Evolutionary conservation across 2,797 vertebrate species (phyloP), one percentile per base, ranked within the genome.

Genomic region (Dicrostonyx torquatus): DNA sequence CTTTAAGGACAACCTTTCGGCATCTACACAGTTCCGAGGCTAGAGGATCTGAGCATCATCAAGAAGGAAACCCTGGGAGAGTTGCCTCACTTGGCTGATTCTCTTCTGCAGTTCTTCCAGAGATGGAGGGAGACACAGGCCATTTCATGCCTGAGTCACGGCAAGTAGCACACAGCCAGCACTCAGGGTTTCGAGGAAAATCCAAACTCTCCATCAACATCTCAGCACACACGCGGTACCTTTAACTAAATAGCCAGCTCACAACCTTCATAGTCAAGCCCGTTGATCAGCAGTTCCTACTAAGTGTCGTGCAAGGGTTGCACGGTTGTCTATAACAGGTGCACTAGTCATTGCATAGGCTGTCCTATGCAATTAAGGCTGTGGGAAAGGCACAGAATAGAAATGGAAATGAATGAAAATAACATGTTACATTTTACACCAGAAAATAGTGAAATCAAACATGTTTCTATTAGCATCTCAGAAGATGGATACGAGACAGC

Each of bases 41-140:
- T 26, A 53, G 58, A 90, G 62, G 90, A 90, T 2, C 26, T 24
- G 62, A 58, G 48, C 40, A 58, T n/a, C 77, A 48, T 86, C 31
- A 37, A 94, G 72, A 95, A 82, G 78, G 83, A 78, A 93, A 43
- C 0, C 3, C 26, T 6, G 37, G n/a, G 43, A 45, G 34, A 31
- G 34, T 48, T 90, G 80, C 53, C 26, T 95, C 48, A 72, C 26
- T 5, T 20, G 79, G 82, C 20, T 55, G 0, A 1, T 2, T 24
- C 20, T 72, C 37, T 3, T 11, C 86, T 13, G 64, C 4, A 50
- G 31, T 75, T 62, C 77, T 48, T 62, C 9, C 17, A 29, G 1
- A 62, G 34, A 73, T 0, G 0, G n/a, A 55, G 0, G 34, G 83
- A 86, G 48, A 84, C 1, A 0, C 5, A 24, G 50, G 8, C 2